phyloP scores from a whole-genome alignment of 1,140 invertebrate genomes.

The Anastrepha obliqua region DNA sequence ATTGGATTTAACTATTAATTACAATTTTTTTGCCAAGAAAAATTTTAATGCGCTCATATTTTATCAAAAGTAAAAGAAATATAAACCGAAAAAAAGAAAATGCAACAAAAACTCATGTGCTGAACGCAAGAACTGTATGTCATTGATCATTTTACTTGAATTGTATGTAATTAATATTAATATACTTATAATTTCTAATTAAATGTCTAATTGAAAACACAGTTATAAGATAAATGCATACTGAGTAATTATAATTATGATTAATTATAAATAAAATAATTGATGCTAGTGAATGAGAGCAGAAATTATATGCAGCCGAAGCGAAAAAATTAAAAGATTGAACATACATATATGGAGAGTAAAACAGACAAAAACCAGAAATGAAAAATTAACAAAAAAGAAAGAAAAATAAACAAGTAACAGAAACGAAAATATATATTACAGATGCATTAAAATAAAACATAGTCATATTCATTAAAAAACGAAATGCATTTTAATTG shows the following conservation, averaged over 20 bases:
- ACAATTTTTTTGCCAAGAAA: not conserved
- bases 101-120: conserved; percentile 31
- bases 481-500: not conserved
- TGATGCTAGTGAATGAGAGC: conserved; percentile 19
- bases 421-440: conserved; percentile 51
- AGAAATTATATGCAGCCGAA: conserved; percentile 20
- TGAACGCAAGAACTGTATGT: conserved; percentile 44
- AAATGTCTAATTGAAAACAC: conserved; percentile 41
- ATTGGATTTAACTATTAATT: conserved; percentile 21
- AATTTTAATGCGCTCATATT: conserved; percentile 40
- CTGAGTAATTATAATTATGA: conserved; percentile 34
- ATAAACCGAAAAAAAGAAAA: not conserved
- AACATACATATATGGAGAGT: conserved; percentile 14
- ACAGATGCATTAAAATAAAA: conserved; percentile 53
- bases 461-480: conserved; percentile 55
- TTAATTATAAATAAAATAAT: conserved; percentile 24
- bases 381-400: conserved; percentile 3
- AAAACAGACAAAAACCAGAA: not conserved
- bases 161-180: conserved; percentile 49
- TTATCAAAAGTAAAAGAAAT: conserved; percentile 1
- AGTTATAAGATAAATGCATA: conserved; percentile 38
- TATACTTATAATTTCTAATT: conserved; percentile 48
- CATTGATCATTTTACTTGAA: conserved; percentile 47
- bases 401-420: conserved; percentile 20
- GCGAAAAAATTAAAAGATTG: not conserved